Evolutionary conservation across 2,113 vertebrate genomes (phyloP).

Genomic region (Mus spicilegus): DNA sequence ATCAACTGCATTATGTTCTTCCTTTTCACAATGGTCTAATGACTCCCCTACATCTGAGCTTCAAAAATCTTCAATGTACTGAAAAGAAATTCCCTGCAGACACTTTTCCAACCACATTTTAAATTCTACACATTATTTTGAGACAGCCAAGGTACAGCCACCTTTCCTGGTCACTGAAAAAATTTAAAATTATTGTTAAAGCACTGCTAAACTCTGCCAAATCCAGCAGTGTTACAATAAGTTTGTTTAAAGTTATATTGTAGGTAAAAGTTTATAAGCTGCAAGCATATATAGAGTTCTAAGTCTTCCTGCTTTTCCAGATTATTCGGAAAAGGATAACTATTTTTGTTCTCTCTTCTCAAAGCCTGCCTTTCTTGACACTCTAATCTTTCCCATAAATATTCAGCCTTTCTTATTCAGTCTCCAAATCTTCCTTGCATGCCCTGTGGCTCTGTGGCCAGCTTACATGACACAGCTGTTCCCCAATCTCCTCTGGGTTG

Average conservation of each 20-base stretch:
- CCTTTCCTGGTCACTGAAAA: not conserved
- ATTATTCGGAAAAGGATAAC: not conserved
- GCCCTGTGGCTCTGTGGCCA: not conserved
- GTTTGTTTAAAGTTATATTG: not conserved
- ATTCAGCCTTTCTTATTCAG: not conserved
- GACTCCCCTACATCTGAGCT: not conserved
- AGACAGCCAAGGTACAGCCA: not conserved
- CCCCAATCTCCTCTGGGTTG: not conserved
- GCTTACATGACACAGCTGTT: not conserved
- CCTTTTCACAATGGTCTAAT: not conserved
- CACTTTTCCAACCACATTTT: not conserved
- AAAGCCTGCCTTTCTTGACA: not conserved
- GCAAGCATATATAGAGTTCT: too few relatives aligned
- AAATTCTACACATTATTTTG: slow-evolving; percentile 25
- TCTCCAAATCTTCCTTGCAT: not conserved
- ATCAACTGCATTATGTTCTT: not conserved
- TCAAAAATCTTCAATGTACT: slow-evolving; percentile 9
- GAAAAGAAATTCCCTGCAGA: slow-evolving; percentile 8
- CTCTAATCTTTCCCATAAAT: not conserved
- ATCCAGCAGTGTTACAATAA: not conserved
- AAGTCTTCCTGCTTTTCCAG: not conserved
- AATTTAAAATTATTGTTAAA: not conserved
- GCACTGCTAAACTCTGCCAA: not conserved
- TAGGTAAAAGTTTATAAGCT: not conserved
- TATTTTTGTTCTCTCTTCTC: not conserved